Evolutionary conservation across 2,113 vertebrate species (phyloP).

Genomic region (Antigone vipio): DNA sequence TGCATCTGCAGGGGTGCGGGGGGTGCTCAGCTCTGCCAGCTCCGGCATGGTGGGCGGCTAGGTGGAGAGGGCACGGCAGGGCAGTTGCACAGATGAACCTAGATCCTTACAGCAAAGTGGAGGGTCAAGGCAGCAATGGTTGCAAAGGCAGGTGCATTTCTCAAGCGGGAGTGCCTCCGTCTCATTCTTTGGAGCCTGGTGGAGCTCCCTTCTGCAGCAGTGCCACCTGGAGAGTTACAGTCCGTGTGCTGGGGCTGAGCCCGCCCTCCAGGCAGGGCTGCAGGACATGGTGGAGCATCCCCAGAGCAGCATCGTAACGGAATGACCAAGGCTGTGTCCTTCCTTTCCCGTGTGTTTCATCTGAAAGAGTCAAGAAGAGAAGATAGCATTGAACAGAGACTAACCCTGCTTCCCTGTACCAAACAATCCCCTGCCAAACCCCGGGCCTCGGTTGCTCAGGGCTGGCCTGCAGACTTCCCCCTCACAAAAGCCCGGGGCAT

Average conservation of each 20-base stretch:
- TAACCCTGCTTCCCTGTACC: background rate
- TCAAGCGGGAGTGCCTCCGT: background rate
- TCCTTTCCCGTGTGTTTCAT: background rate
- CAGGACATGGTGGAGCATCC: background rate
- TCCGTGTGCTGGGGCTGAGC: background rate
- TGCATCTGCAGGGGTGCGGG: slow-evolving; percentile 55
- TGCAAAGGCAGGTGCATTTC: background rate
- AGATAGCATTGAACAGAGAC: background rate
- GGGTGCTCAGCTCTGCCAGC: slow-evolving; percentile 75
- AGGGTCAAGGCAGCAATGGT: background rate
- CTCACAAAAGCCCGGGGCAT: background rate
- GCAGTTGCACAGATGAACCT: background rate
- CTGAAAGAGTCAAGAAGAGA: slow-evolving; percentile 49
- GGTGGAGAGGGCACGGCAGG: background rate
- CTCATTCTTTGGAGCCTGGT: background rate
- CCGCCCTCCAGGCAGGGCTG: background rate
- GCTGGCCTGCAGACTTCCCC: background rate
- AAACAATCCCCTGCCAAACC: background rate
- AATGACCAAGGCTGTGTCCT: background rate
- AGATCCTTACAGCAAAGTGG: background rate
- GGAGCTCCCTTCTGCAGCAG: background rate
- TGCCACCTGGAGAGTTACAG: background rate
- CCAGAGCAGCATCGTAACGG: background rate
- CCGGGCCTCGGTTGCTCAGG: background rate
- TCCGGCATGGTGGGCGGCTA: slow-evolving; percentile 75